Evolutionary conservation across 2,888 invertebrate species (phyloP).

Genomic region (Homarus gammarus): DNA sequence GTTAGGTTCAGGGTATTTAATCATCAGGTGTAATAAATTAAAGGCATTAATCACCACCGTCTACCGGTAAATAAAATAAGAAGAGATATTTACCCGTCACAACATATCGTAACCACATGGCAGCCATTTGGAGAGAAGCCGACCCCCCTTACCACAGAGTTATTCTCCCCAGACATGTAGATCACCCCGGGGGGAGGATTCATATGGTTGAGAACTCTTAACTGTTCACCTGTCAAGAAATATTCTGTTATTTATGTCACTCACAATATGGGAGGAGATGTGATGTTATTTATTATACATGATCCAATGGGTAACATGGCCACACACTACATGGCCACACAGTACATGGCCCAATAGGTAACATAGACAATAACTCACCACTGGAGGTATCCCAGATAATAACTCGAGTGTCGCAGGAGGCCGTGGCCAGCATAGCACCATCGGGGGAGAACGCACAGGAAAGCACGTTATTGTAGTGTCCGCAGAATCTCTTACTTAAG

Average conservation of each 20-base stretch:
- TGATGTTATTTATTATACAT: no score
- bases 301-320: no score
- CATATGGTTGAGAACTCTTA: constrained; percentile 79
- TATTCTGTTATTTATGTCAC: no score
- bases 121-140: constrained; percentile 80
- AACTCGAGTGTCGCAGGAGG: constrained; percentile 81
- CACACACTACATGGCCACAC: no score
- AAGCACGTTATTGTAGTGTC: constrained; percentile 81
- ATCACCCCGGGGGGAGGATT: constrained; percentile 81
- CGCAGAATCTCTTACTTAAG: constrained; percentile 78
- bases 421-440: constrained; percentile 81
- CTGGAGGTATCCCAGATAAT: constrained; percentile 81
- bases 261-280: no score
- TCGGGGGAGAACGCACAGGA: constrained; percentile 81
- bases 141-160: constrained; percentile 80
- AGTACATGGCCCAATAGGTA: no score
- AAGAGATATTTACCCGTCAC: constrained; percentile 79
- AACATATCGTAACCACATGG: constrained; percentile 80
- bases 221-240: constrained; percentile 74
- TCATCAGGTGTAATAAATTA: no score
- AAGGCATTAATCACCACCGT: not conserved
- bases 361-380: constrained; percentile 77
- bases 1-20: no score
- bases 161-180: constrained; percentile 81
- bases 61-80: not conserved